Evolutionary conservation across 1,140 invertebrate genomes (phyloP), one percentile per base, ranked within the genome.

Genomic region (Carcinoscorpius rotundicauda): DNA sequence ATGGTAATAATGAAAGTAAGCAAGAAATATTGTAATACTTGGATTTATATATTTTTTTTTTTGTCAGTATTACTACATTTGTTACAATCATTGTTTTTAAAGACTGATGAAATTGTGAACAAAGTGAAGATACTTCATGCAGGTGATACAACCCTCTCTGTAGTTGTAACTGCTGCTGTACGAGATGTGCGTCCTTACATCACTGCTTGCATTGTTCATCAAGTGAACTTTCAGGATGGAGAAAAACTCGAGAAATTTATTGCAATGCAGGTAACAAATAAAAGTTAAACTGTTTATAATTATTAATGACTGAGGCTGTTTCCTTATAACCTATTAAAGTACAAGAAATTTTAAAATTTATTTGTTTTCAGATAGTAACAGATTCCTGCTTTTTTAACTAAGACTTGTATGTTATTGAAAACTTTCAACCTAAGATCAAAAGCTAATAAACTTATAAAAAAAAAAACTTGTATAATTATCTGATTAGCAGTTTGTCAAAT

Each of bases 181-280:
- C 79, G 80, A 67, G 74, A 71, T 61, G 79, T 90, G 6, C 77
- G 88, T 65, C 85, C 85, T 4, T 83, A 84, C 71, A 86, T 91
- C 64, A 77, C 87, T 5, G 85, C 84, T 69, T 91, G 88, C 74
- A 80, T 89, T 52, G 76, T 91, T 3, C 79, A 78, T 65, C 81
- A 85, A 69, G 71, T 91, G 4, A 76, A 79, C 59, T 85, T 92
- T 64, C 63, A 69, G 9, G 83, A 79, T 55, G 81, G 84, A 53
- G 76, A 79, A 0, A 81, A 73, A 52, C 86, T 89, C 67, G 90
- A 87, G 72, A 85, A 85, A 74, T 91, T 91, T 70, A 87, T 91
- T 67, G 82, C 86, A 71, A 73, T 88, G 71, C 89, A 92, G 79
- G 80, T 80, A 76, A 71, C 61, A 29, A 29, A 48, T 51, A 58